A percentile compares a stretch with the other conserved stretches of the same genome.
phyloP scores from a whole-genome alignment of 2,113 vertebrate species.

The Neotragus pygmaeus region DNA sequence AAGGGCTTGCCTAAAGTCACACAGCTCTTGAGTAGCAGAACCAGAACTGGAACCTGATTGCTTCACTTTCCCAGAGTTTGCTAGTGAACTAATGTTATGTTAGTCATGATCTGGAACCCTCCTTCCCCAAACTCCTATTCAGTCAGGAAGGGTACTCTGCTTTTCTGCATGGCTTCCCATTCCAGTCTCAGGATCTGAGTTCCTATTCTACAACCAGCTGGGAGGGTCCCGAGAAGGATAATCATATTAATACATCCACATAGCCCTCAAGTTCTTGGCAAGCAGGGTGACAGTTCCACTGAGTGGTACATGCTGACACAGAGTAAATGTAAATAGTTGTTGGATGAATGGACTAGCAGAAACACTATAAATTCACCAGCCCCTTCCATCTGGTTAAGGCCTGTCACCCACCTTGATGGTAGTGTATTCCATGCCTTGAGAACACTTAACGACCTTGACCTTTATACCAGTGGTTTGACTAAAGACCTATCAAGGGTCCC shows the following conservation, averaged over 20 bases:
- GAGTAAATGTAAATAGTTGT: neutral
- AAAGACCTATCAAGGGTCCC: no score
- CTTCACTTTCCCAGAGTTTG: neutral
- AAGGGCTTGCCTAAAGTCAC: neutral
- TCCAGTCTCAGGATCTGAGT: neutral
- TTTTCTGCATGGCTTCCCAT: neutral
- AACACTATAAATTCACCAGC: neutral
- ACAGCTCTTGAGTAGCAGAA: neutral
- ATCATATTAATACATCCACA: rapidly evolving
- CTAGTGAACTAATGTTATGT: no score
- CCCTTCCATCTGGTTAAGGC: neutral
- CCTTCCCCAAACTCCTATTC: neutral
- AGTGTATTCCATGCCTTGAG: neutral
- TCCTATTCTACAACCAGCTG: neutral
- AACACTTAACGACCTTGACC: neutral
- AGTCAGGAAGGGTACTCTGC: neutral
- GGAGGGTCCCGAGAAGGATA: neutral
- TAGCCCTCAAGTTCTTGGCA: neutral
- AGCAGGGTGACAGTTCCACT: neutral
- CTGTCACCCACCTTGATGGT: neutral
- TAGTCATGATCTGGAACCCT: neutral
- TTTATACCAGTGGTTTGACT: neutral
- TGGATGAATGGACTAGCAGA: neutral
- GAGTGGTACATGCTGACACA: neutral
- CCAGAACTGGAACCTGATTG: neutral